These are phyloP conservation scores for Pygocentrus nattereri DNA, from an alignment of 2,797 vertebrate species.

Conservation along the genomic window DNA sequence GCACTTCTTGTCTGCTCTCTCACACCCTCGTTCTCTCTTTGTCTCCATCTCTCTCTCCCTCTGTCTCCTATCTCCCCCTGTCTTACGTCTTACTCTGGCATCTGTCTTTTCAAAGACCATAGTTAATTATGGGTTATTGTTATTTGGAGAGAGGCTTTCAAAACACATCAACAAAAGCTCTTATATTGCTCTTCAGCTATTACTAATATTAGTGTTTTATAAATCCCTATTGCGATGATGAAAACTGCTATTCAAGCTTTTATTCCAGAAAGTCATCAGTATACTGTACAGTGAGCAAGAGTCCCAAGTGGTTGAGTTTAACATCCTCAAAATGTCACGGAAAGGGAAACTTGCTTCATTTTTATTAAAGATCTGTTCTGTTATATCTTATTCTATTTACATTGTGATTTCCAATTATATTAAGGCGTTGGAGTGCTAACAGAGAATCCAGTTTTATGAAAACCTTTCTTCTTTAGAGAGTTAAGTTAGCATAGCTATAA, in stretches of 20 bases:
- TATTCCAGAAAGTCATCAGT: not conserved
- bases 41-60: not conserved
- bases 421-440: not conserved
- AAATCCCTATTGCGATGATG: not conserved
- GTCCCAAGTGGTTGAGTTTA: not conserved
- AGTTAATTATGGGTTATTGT: conserved; percentile 15
- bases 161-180: conserved; percentile 23
- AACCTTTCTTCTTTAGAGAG: not conserved
- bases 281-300: not conserved
- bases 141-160: conserved; percentile 10
- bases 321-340: not conserved
- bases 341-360: not conserved
- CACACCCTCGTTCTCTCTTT: not conserved
- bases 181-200: conserved; percentile 37
- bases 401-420: not conserved
- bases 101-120: not conserved
- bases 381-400: not conserved
- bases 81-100: not conserved
- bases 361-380: not conserved
- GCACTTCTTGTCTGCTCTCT: not conserved
- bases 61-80: not conserved
- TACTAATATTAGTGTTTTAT: conserved; percentile 31
- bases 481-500: not conserved
- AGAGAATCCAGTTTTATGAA: not conserved
- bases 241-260: conserved; percentile 43